phyloP scores from a whole-genome alignment of 1,140 invertebrate species.

The Aradophagus sp. region DNA sequence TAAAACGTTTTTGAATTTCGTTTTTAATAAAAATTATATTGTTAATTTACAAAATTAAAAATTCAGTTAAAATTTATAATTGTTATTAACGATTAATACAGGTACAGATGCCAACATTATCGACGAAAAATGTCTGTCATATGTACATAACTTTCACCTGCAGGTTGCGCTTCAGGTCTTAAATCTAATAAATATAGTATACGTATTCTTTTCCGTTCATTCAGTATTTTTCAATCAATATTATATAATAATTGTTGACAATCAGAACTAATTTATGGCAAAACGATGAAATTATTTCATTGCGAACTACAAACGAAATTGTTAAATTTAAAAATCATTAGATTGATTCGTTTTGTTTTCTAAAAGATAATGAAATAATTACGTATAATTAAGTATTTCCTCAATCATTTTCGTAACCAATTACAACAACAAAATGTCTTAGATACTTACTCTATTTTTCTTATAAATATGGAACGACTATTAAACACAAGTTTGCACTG shows the following conservation, averaged over 20 bases:
- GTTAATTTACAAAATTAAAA: too few relatives aligned
- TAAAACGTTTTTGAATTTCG: too few relatives aligned
- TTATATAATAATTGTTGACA: not conserved
- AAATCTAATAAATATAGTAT: conserved; percentile 4
- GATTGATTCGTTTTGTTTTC: too few relatives aligned
- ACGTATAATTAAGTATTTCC: too few relatives aligned
- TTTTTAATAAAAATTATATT: too few relatives aligned
- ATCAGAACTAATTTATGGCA: not conserved
- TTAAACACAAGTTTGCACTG: conserved; percentile 48
- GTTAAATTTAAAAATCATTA: too few relatives aligned
- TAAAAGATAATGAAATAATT: too few relatives aligned
- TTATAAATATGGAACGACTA: conserved; percentile 7
- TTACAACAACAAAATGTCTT: conserved; percentile 7
- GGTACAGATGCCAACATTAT: conserved; percentile 21
- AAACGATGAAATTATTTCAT: too few relatives aligned
- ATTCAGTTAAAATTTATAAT: too few relatives aligned
- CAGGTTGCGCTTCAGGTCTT: conserved; percentile 29
- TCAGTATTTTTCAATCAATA: not conserved
- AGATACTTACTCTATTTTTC: conserved; percentile 16
- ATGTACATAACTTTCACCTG: conserved; percentile 28
- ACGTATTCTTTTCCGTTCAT: conserved; percentile 1
- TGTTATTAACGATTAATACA: too few relatives aligned
- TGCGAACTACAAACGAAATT: too few relatives aligned
- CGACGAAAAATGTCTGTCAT: conserved; percentile 18
- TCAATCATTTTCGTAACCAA: not conserved